Conservation (phyloP, 2,888 invertebrate species). For the Acleris laterana region DNA sequence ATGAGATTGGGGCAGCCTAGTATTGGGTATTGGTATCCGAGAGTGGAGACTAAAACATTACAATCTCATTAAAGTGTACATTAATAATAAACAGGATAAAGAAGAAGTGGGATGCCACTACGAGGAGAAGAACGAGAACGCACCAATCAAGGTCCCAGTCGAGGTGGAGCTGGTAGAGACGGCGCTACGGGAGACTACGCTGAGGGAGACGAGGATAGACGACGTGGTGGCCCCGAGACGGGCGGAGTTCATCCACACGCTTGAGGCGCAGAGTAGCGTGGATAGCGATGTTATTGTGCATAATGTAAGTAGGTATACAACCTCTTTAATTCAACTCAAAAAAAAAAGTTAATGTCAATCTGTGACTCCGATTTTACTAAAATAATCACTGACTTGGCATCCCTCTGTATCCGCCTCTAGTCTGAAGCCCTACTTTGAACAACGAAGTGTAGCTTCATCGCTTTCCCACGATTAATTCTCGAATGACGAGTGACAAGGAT, state of each 20-base stretch:
- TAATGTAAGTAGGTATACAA: constrained; percentile 87
- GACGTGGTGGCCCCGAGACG: constrained; percentile 75
- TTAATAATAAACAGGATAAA: constrained; percentile 59
- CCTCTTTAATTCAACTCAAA: neutral
- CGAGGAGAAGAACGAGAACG: constrained; percentile 80
- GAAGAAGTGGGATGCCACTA: constrained; percentile 80
- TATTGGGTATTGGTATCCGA: no score
- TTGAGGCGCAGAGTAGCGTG: constrained; percentile 81
- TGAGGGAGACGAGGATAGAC: constrained; percentile 88
- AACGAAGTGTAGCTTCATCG: no score
- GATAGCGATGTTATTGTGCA: constrained; percentile 87
- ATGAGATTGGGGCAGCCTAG: no score
- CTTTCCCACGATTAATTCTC: no score
- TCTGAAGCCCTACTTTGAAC: no score
- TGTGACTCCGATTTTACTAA: no score
- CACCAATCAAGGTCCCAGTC: constrained; percentile 60
- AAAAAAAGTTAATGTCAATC: no score
- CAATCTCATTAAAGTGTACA: neutral
- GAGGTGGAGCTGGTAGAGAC: constrained; percentile 67
- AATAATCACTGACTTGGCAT: no score
- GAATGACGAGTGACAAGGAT: no score
- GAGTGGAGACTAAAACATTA: no score
- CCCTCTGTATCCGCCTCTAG: no score
- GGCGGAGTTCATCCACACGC: constrained; percentile 75
- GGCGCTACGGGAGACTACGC: constrained; percentile 54